These are phyloP conservation scores for Cosmorhoe ocellata DNA, from an alignment of 2,888 invertebrate species.

Conservation along the genomic window DNA sequence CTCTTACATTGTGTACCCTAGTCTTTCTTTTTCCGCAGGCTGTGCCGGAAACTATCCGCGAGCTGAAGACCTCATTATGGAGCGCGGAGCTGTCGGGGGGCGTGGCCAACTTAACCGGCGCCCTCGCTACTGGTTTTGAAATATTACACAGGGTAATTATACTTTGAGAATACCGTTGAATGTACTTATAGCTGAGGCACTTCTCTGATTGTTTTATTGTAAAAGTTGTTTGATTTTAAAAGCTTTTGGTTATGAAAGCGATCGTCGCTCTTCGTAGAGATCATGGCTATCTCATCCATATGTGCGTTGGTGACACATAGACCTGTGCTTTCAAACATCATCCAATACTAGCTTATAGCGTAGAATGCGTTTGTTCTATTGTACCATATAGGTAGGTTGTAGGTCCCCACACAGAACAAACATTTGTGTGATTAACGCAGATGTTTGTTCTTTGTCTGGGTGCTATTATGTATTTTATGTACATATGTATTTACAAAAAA, in stretches of 20 bases:
- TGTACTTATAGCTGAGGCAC: conserved; percentile 6
- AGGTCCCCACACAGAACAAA: no score
- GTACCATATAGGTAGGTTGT: no score
- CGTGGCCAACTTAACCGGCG: conserved; percentile 94
- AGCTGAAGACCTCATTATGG: conserved; percentile 89
- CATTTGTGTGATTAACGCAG: no score
- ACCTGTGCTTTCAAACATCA: no score
- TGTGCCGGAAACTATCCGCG: conserved; percentile 90
- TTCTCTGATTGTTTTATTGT: conserved; percentile 26
- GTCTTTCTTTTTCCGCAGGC: conserved; percentile 78
- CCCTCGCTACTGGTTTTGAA: conserved; percentile 95
- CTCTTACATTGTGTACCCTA: conserved; percentile 9
- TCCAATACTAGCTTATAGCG: no score
- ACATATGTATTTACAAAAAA: no score
- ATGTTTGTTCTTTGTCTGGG: no score
- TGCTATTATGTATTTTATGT: no score
- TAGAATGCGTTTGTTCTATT: no score
- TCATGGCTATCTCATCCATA: not conserved
- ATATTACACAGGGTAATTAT: conserved; percentile 90
- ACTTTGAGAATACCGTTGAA: conserved; percentile 20
- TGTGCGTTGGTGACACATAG: no score
- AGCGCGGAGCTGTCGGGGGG: conserved; percentile 88
- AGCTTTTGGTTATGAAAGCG: conserved; percentile 1
- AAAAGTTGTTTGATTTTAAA: conserved; percentile 11
- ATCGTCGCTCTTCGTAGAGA: not conserved